Evolutionary conservation across 2,113 vertebrate genomes (phyloP), one percentile per base, ranked within the genome.

Genomic region (Pteruthius melanotis): DNA sequence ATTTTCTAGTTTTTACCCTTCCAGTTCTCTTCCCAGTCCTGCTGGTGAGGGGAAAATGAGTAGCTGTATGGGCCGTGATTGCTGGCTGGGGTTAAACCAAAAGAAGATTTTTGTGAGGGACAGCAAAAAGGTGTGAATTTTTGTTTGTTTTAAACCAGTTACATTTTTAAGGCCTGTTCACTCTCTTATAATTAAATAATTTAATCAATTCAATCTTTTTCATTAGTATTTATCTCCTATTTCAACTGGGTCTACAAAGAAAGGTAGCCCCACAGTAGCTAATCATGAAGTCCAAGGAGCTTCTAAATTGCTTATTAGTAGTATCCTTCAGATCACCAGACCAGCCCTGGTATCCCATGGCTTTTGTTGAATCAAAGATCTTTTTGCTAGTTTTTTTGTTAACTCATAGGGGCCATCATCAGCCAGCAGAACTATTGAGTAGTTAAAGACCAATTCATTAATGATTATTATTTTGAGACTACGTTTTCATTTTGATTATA

Each of bases 201-300:
- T 53, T 35, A 42, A 78, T 35, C 9, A 53, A 77, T 96, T 78
- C 40, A 87, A 54, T 95, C 8, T 95, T 91, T 97, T 97, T 93
- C 45, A 74, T 91, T 95, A 94, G 44, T 63, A 22, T 47, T 82
- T 94, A 88, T 95, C 88, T 94, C 95, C 60, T 93, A 40, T 87
- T 94, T 95, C 24, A 61, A 63, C 11, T 63, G 8, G 3, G 84
- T 95, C 22, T 94, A 83, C 77, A 86, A 52, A 78, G 33, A 45
- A 60, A 78, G 24, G 87, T 61, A 93, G 5, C 63, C 49, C 50
- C 6, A 17, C 33, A 93, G 47, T 79, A 95, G n/a, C 45, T 80
- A 47, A 80, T 87, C 42, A 50, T 77, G 72, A 80, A 54, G 16
- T 60, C 4, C 37, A 72, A 83, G 19, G 15, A 52, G 2, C 16